These are phyloP conservation scores for Scaptomyza graminum DNA, from an alignment of 1,140 invertebrate species.

Conservation along the genomic window DNA sequence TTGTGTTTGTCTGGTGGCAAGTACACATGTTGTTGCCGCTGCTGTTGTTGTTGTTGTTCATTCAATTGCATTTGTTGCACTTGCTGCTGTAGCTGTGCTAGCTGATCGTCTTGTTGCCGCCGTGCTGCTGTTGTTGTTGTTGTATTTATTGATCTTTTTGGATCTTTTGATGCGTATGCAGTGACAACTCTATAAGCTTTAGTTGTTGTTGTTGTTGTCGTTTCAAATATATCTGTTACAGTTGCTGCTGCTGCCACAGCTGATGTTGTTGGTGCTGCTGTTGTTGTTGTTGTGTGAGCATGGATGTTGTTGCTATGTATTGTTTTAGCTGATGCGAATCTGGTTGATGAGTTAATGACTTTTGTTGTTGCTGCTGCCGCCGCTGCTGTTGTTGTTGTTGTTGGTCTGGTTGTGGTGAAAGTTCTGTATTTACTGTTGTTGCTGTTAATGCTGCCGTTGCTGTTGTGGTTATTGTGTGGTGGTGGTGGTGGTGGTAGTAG, in stretches of 20 bases:
- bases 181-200: neutral
- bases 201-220: neutral
- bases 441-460: conserved; percentile 19
- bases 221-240: neutral
- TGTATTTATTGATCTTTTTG: neutral
- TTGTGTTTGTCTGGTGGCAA: neutral
- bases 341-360: conserved; percentile 10
- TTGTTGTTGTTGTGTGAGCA: neutral
- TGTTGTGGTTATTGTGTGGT: conserved; percentile 2
- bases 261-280: conserved; percentile 1
- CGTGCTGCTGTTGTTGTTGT: no score
- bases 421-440: conserved; percentile 9
- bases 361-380: conserved; percentile 13
- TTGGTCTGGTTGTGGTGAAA: conserved; percentile 4
- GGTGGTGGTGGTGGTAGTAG: neutral
- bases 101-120: no score
- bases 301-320: conserved; percentile 1
- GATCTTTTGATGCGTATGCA: neutral
- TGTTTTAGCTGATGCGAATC: neutral
- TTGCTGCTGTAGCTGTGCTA: neutral
- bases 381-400: conserved; percentile 8
- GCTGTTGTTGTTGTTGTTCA: neutral
- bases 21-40: neutral
- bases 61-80: conserved; percentile 1
- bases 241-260: neutral